phyloP scores from a whole-genome alignment of 2,797 vertebrate genomes.

The Picus viridis region DNA sequence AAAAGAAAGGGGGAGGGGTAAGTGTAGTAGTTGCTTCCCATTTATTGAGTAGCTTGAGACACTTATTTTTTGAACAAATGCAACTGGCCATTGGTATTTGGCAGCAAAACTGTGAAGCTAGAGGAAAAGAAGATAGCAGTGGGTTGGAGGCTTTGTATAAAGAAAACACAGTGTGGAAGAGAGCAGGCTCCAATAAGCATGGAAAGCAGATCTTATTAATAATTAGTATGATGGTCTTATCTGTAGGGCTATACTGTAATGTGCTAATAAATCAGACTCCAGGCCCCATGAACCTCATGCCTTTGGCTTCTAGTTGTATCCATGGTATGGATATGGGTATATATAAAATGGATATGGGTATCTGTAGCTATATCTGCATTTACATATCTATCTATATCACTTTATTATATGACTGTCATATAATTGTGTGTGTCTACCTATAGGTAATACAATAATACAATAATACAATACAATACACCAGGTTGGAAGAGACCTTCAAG shows the following conservation, averaged over 20 bases:
- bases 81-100: background rate
- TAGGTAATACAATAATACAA: too few relatives aligned
- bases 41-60: background rate
- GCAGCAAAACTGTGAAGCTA: background rate
- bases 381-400: background rate
- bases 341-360: background rate
- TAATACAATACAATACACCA: too few relatives aligned
- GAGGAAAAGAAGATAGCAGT: background rate
- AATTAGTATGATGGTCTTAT: background rate
- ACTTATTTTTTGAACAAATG: background rate
- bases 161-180: background rate
- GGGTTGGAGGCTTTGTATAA: background rate
- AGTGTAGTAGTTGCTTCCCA: background rate
- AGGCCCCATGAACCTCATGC: background rate
- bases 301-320: background rate
- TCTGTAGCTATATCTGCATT: background rate
- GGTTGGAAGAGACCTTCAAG: too few relatives aligned
- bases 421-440: background rate
- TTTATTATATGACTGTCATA: too few relatives aligned
- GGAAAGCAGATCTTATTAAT: background rate
- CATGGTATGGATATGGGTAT: background rate
- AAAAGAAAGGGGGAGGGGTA: fast-evolving
- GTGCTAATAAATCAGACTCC: background rate
- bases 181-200: background rate
- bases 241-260: background rate